phyloP scores from a whole-genome alignment of 2,888 invertebrate genomes.

The Amblyjoppa fuscipennis region DNA sequence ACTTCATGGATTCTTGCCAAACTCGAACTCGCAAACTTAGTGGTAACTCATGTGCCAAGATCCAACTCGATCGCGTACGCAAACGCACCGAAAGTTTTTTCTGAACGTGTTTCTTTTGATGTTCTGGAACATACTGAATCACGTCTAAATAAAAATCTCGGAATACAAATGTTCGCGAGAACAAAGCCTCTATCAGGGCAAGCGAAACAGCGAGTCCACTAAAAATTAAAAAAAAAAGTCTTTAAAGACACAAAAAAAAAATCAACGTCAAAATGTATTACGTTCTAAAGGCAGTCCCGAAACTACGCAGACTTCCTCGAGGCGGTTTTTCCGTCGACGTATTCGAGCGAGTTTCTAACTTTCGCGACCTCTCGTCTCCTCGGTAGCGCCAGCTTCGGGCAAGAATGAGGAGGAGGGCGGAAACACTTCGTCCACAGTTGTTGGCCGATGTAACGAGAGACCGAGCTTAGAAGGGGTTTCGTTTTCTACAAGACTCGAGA shows the following conservation, averaged over 20 bases:
- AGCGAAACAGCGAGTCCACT: no score
- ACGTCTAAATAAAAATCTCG: no score
- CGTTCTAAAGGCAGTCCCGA: constrained; percentile 5
- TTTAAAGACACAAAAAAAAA: constrained; percentile 1
- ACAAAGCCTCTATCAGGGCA: no score
- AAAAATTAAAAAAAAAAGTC: not conserved
- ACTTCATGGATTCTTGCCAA: no score
- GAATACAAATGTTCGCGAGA: no score
- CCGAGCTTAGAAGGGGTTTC: constrained; percentile 54
- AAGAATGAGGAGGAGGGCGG: constrained; percentile 10
- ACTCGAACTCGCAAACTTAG: no score
- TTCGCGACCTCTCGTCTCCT: constrained; percentile 23
- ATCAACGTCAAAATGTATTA: not conserved
- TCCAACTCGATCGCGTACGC: no score
- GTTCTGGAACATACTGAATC: not conserved
- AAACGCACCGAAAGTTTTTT: not conserved
- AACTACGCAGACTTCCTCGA: constrained; percentile 40
- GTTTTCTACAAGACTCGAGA: constrained; percentile 6
- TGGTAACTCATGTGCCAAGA: no score
- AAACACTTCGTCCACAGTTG: constrained; percentile 41
- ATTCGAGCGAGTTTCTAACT: constrained; percentile 31
- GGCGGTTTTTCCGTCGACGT: constrained; percentile 35
- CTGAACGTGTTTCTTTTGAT: not conserved
- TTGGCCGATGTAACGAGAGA: constrained; percentile 25
- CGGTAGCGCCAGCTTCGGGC: constrained; percentile 16